Conservation (phyloP, 2,888 invertebrate genomes). For the Drosophila hamatofila region DNA sequence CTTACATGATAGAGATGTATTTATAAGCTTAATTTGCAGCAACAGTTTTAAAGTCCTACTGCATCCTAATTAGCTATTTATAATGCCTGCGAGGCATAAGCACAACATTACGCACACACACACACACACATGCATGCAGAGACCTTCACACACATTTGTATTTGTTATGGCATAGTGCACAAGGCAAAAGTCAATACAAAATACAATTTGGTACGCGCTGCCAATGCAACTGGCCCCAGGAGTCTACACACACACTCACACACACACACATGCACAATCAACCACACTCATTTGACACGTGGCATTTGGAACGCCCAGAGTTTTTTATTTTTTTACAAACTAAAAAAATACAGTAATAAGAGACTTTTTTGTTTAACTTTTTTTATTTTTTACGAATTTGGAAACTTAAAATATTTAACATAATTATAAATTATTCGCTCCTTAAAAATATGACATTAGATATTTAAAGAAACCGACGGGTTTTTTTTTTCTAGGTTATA, state of each 20-base stretch:
- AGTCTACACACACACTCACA: conserved; percentile 21
- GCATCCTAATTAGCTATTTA: conserved; percentile 71
- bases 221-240: conserved; percentile 50
- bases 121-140: conserved; percentile 1
- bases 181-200: conserved; percentile 70
- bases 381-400: too few relatives aligned
- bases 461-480: too few relatives aligned
- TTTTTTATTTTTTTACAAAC: too few relatives aligned
- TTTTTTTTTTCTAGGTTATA: too few relatives aligned
- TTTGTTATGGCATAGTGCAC: conserved; percentile 40
- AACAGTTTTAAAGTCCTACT: conserved; percentile 32
- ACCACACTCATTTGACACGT: conserved; percentile 43
- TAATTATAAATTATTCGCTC: too few relatives aligned
- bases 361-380: too few relatives aligned
- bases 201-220: conserved; percentile 57
- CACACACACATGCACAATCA: conserved; percentile 11
- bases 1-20: not conserved
- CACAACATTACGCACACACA: conserved; percentile 4
- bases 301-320: conserved; percentile 36
- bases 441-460: too few relatives aligned
- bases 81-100: conserved; percentile 46
- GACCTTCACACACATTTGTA: conserved; percentile 17
- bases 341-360: too few relatives aligned
- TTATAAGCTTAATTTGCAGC: conserved; percentile 16
- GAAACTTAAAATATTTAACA: too few relatives aligned